Base-by-base conservation (phyloP, 2,888 invertebrate genomes). In the Atherix ibis region DNA sequence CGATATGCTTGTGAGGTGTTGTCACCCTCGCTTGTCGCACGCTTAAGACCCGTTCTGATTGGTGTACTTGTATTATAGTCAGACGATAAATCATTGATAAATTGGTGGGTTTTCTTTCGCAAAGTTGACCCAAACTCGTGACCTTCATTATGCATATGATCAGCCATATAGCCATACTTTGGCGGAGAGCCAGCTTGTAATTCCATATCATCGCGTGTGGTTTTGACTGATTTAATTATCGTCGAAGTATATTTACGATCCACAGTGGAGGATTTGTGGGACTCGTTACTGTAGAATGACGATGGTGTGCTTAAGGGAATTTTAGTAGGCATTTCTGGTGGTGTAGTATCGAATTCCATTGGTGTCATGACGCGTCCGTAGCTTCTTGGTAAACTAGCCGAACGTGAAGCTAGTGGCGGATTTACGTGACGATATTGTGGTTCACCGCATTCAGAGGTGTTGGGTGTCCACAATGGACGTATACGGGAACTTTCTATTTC, bases 71-170 rank as follows among this genome's bases (percentile, higher is more conserved):
- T 49, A 40, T 59, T 66, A 30, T 75, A 60, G 55, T 76, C 76
- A 24, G 64, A 64, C 52, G 71, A 71, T 32, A 78, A 66, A 40
- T 77, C 73, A 37, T 65, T 67, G 18, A 71, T 68, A 50, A 78
- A 78, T 48, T 73, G 68, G 49, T 75, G 73, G 2, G 76, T 71
- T 51, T 74, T 77, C 29, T 71, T 66, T 48, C 73, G 73, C 54
- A 78, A 77, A 38, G 69, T 68, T 39, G 68, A 67, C 17, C 72
- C 72, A 73, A 78, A 71, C 40, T 70, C 70, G 46, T 65, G 69
- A 64, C 73, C 73, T 47, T 71, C 70, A n/a, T 66, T 60, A 34
- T 49, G 55, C 2, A 51, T 53, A 28, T 52, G 56, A 10, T 62
- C 59, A 27, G 66, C 63, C 31, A 66, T 53, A 45, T 64, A 72